Evolutionary conservation across 2,888 invertebrate genomes (phyloP).

Genomic region (Fabriciana adippe): DNA sequence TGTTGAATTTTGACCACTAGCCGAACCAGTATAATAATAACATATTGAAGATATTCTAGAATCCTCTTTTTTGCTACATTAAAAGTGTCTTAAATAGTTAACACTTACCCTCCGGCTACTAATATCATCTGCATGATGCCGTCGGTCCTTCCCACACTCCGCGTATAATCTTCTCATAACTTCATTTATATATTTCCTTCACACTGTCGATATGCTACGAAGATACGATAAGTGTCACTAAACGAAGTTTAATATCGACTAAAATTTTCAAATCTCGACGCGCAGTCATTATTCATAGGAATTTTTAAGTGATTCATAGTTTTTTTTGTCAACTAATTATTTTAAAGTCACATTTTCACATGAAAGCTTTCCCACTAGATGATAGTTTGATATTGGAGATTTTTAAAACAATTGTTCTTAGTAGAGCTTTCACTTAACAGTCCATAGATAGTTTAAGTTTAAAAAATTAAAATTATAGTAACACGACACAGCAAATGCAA

Average conservation of each 20-base stretch:
- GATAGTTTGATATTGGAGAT: no score
- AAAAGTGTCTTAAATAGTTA: neutral
- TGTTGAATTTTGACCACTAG: no score
- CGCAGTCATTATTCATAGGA: neutral
- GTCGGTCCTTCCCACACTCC: slow-evolving; percentile 9
- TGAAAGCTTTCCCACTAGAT: neutral
- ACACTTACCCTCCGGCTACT: slow-evolving; percentile 63
- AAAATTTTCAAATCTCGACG: neutral
- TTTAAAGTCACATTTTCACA: slow-evolving; percentile 5
- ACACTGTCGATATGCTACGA: neutral
- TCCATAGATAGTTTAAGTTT: no score
- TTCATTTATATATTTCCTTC: slow-evolving; percentile 12
- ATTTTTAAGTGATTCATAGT: neutral
- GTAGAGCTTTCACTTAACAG: no score
- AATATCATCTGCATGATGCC: slow-evolving; percentile 82
- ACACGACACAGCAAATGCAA: no score
- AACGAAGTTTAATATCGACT: neutral
- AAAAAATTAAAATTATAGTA: no score
- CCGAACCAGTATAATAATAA: neutral
- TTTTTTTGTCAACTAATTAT: neutral
- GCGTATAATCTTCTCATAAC: slow-evolving; percentile 15
- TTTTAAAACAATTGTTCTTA: neutral
- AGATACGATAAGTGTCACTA: neutral
- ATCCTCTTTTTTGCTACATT: neutral
- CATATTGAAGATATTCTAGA: neutral